Evolutionary conservation across 37 sponge, comb jelly and placozoan genomes (phyloP).

Genomic region (Cliona cf. orientalis): DNA sequence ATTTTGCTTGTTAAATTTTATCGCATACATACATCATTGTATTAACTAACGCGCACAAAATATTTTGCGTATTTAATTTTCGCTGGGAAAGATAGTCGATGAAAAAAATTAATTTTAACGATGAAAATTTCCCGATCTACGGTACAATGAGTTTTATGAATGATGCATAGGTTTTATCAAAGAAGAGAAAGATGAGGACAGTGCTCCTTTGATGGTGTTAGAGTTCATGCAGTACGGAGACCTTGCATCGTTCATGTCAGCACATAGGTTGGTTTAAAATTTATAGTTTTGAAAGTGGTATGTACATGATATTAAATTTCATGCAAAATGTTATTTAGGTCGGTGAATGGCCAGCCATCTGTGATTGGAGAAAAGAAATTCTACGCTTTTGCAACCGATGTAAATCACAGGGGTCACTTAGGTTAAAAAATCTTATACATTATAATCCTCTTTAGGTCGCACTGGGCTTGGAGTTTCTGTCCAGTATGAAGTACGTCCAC

Average conservation of each 20-base stretch:
- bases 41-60: no score
- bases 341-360: not conserved
- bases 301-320: not conserved
- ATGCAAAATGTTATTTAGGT: no score
- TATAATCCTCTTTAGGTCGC: constrained; percentile 26
- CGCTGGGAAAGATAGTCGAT: no score
- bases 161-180: constrained; percentile 4
- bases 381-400: constrained; percentile 54
- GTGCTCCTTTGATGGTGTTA: constrained; percentile 67
- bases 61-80: no score
- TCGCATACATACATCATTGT: no score
- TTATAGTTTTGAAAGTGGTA: not conserved
- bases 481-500: constrained; percentile 25
- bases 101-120: not conserved
- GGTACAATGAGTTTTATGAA: not conserved
- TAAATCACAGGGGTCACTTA: not conserved
- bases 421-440: no score
- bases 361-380: constrained; percentile 1
- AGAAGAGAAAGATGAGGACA: constrained; percentile 28
- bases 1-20: no score
- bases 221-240: constrained; percentile 70
- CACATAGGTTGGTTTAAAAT: constrained; percentile 30
- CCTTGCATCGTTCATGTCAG: constrained; percentile 30
- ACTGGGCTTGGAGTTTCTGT: constrained; percentile 38
- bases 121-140: no score